A percentile compares a stretch with the other conserved stretches of the same genome.
These are phyloP conservation scores for Nothura maculosa DNA, from an alignment of 2,797 vertebrate species.

Conservation along the genomic window DNA sequence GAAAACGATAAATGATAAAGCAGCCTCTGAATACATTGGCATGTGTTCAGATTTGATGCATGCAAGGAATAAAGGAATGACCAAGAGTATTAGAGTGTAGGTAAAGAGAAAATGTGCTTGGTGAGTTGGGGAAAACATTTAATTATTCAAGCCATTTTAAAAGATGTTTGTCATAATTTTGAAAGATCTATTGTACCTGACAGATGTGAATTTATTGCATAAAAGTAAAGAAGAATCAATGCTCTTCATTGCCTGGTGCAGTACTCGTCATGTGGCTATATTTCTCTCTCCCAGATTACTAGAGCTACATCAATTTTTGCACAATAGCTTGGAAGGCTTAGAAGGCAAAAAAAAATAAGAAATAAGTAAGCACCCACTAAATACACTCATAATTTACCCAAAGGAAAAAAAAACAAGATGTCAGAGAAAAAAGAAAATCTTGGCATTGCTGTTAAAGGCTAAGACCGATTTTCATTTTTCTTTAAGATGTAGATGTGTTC, in stretches of 20 bases:
- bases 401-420: background rate
- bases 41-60: background rate
- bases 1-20: background rate
- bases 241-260: background rate
- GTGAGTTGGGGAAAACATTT: background rate
- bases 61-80: background rate
- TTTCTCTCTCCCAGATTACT: rapidly evolving
- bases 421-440: background rate
- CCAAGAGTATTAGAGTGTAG: background rate
- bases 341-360: background rate
- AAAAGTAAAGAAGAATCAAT: background rate
- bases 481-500: background rate
- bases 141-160: background rate
- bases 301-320: background rate
- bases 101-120: background rate
- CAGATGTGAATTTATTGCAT: background rate
- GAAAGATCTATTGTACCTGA: background rate
- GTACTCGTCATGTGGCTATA: background rate
- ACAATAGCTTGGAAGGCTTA: background rate
- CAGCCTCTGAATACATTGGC: background rate
- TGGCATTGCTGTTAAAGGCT: background rate
- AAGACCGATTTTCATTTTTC: background rate
- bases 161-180: background rate
- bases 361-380: background rate
- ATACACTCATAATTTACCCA: background rate